Evolutionary conservation across 1,140 invertebrate species (phyloP).

Genomic region (Bombyx mori): ASM3026992v2 NC_085113.1:2515001-2515500

Average conservation of each 20-base stretch:
- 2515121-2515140: constrained; percentile 69
- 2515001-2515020: constrained; percentile 70
- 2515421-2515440: constrained; percentile 36
- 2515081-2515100: constrained; percentile 34
- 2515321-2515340: constrained; percentile 26
- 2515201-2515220: constrained; percentile 1
- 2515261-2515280: constrained; percentile 55
- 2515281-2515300: constrained; percentile 68
- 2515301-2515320: constrained; percentile 66
- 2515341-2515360: constrained; percentile 39
- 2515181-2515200: not conserved
- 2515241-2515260: constrained; percentile 28
- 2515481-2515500: too few relatives aligned
- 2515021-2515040: constrained; percentile 68
- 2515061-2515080: constrained; percentile 20
- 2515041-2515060: constrained; percentile 59
- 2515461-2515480: not conserved
- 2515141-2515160: constrained; percentile 58
- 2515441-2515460: constrained; percentile 37
- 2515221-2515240: constrained; percentile 11
- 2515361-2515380: constrained; percentile 62
- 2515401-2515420: constrained; percentile 64
- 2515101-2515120: constrained; percentile 70
- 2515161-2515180: constrained; percentile 36
- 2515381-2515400: constrained; percentile 64